Percentiles rank a stretch among this genome's conserved stretches.
Conservation (phyloP, 1,140 invertebrate species). For the Condylostylus longicornis region DNA sequence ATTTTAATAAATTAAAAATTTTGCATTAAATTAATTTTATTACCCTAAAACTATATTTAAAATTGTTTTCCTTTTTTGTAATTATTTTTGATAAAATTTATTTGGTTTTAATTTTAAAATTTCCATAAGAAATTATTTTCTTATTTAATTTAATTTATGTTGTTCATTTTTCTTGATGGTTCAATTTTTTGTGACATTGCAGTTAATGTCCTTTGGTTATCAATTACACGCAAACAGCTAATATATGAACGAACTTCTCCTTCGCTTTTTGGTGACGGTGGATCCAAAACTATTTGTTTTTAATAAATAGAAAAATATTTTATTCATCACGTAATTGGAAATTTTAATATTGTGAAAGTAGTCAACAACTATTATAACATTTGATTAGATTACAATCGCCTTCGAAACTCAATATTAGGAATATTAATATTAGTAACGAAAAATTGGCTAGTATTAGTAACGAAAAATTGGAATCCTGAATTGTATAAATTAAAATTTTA, state of each 20-base stretch:
- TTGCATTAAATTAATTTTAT: too few relatives aligned
- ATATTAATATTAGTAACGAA: too few relatives aligned
- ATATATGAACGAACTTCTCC: constrained; percentile 48
- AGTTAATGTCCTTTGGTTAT: constrained; percentile 60
- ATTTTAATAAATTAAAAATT: too few relatives aligned
- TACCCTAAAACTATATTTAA: too few relatives aligned
- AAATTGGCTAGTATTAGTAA: too few relatives aligned
- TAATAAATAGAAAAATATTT: not conserved
- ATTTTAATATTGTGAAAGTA: not conserved
- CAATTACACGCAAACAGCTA: constrained; percentile 54
- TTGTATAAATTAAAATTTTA: too few relatives aligned
- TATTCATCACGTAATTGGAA: constrained; percentile 4
- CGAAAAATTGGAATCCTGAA: too few relatives aligned
- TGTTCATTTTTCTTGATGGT: constrained; percentile 34
- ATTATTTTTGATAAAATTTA: too few relatives aligned
- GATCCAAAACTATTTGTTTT: constrained; percentile 32
- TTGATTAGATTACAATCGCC: too few relatives aligned
- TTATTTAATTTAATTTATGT: constrained; percentile 11
- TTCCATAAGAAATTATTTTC: constrained; percentile 4
- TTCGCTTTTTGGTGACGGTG: constrained; percentile 51
- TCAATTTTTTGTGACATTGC: constrained; percentile 57
- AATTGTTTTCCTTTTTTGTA: too few relatives aligned
- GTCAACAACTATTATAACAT: constrained; percentile 6
- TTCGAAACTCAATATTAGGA: too few relatives aligned
- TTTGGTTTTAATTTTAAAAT: too few relatives aligned